Conservation (phyloP, 2,888 invertebrate species). For the Agriopis marginaria region DNA sequence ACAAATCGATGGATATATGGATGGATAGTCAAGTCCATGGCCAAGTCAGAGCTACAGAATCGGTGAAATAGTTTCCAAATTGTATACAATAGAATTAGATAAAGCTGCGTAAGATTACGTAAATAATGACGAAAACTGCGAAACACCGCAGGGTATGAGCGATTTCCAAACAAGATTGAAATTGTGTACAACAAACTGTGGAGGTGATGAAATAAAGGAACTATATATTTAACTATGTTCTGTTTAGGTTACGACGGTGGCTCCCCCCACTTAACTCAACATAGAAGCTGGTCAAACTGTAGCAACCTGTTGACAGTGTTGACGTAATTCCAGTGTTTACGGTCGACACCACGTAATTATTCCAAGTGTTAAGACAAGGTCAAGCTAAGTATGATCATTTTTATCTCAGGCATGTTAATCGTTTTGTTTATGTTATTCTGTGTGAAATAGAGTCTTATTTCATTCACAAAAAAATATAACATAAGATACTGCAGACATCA, state of each 20-base stretch:
- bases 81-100: neutral
- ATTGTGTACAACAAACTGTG: neutral
- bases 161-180: constrained; percentile 13
- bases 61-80: constrained; percentile 1
- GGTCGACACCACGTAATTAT: constrained; percentile 18
- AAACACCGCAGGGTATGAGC: constrained; percentile 1
- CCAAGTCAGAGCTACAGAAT: neutral
- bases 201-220: too few species aligned
- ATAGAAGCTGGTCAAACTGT: neutral
- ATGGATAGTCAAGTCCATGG: neutral
- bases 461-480: too few species aligned
- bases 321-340: constrained; percentile 26
- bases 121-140: constrained; percentile 4
- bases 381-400: constrained; percentile 16
- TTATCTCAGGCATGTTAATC: constrained; percentile 13
- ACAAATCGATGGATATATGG: neutral
- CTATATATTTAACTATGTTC: too few species aligned
- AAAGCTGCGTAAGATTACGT: constrained; percentile 9
- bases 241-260: neutral
- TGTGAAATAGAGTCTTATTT: neutral
- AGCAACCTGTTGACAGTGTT: constrained; percentile 15
- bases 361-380: constrained; percentile 28
- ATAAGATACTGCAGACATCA: too few species aligned
- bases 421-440: constrained; percentile 5
- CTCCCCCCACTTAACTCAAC: neutral